Percentiles rank a stretch among this genome's conserved stretches.
Conservation (phyloP, 2,113 vertebrate species). For the Ailurus styani region DNA sequence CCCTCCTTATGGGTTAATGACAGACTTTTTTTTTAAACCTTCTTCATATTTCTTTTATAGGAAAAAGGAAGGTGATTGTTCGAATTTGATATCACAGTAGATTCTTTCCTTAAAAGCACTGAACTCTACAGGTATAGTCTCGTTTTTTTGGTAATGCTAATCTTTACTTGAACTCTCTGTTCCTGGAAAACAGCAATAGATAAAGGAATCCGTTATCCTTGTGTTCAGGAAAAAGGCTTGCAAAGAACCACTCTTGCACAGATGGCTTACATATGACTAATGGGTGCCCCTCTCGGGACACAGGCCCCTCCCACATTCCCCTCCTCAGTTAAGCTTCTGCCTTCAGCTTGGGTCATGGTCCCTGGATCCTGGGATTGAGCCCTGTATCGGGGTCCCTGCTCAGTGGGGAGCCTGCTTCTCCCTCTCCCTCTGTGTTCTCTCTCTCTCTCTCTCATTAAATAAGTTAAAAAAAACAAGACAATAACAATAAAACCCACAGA, state of each 20-base stretch:
- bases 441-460: no score
- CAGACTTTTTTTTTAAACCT: not conserved
- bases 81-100: not conserved
- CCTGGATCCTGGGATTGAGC: no score
- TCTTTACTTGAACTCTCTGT: not conserved
- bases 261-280: not conserved
- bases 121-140: not conserved
- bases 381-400: no score
- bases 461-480: no score
- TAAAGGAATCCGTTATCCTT: not conserved
- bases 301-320: not conserved
- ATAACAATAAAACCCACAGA: no score
- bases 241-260: not conserved
- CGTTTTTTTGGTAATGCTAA: not conserved
- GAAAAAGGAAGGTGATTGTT: not conserved
- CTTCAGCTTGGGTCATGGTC: no score
- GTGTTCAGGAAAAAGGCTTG: not conserved
- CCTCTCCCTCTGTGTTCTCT: no score
- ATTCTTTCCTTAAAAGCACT: not conserved
- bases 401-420: no score
- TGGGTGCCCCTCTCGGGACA: accelerated
- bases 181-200: not conserved
- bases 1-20: not conserved
- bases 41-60: not conserved
- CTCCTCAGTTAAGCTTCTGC: not conserved